A percentile compares a stretch with the other conserved stretches of the same genome.
Evolutionary conservation across 2,888 invertebrate genomes (phyloP).

Genomic region (Cheilosia vernalis): DNA sequence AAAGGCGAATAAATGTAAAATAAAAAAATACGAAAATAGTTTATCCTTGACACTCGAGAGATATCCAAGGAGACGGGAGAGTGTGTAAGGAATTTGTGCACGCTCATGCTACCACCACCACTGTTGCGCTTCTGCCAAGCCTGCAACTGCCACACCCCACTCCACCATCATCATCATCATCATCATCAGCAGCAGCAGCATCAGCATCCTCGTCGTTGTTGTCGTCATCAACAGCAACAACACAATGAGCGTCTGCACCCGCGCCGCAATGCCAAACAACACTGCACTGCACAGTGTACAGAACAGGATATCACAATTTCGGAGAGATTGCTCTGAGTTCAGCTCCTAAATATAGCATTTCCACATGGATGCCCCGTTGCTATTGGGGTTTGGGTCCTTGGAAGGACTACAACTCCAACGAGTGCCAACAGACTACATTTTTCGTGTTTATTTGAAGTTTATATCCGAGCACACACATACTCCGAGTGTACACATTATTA

Average conservation of each 20-base stretch:
- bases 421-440: slow-evolving; percentile 7
- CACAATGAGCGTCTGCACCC: slow-evolving; percentile 13
- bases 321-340: slow-evolving; percentile 55
- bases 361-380: slow-evolving; percentile 54
- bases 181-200: slow-evolving; percentile 7
- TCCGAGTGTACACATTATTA: not conserved
- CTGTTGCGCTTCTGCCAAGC: slow-evolving; percentile 1
- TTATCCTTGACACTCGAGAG: slow-evolving; percentile 65
- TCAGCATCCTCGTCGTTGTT: not conserved
- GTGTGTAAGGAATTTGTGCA: slow-evolving; percentile 45
- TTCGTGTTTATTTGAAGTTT: slow-evolving; percentile 49
- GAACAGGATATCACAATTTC: slow-evolving; percentile 45
- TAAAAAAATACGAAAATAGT: slow-evolving; percentile 31
- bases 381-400: slow-evolving; percentile 24
- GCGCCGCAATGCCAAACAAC: slow-evolving; percentile 19
- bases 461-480: slow-evolving; percentile 26
- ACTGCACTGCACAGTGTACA: not conserved
- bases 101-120: not conserved
- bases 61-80: slow-evolving; percentile 37
- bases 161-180: slow-evolving; percentile 18
- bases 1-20: slow-evolving; percentile 43
- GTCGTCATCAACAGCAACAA: not conserved
- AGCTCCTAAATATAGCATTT: slow-evolving; percentile 64
- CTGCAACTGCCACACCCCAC: slow-evolving; percentile 6
- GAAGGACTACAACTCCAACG: slow-evolving; percentile 21